phyloP scores from a whole-genome alignment of 2,113 vertebrate genomes.

The Mormoops blainvillei region DNA sequence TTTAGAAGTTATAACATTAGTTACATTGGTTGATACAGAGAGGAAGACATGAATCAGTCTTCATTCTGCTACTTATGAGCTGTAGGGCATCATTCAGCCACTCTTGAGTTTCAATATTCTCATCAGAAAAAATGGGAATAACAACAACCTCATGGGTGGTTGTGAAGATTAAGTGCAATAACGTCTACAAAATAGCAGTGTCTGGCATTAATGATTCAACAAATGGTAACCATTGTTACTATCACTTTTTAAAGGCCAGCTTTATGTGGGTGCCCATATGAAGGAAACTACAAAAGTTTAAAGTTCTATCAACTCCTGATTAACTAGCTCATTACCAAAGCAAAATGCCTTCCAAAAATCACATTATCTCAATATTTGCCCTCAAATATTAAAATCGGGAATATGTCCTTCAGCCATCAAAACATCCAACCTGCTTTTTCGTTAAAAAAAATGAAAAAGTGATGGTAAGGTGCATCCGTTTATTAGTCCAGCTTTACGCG shows the following conservation, averaged over 20 bases:
- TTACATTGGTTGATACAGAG: neutral
- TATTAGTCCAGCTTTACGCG: neutral
- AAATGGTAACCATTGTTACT: neutral
- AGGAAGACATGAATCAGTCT: neutral
- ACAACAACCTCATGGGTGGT: neutral
- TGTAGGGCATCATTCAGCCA: neutral
- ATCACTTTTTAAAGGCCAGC: neutral
- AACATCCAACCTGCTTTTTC: neutral
- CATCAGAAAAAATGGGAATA: neutral
- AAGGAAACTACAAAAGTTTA: neutral
- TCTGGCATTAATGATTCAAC: neutral
- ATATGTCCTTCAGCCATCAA: neutral
- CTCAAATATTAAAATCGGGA: neutral
- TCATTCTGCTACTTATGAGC: neutral
- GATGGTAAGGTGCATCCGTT: neutral
- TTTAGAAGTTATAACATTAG: neutral
- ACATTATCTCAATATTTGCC: neutral
- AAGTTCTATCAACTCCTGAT: neutral
- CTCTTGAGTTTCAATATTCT: neutral
- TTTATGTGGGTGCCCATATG: neutral
- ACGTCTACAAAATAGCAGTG: neutral
- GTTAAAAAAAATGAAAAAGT: too few relatives aligned
- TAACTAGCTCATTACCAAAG: neutral
- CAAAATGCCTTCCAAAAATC: neutral
- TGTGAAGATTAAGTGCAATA: slow-evolving; percentile 11